Conservation (phyloP, 2,797 vertebrate genomes). For the Paramormyrops hopkinsi region DNA sequence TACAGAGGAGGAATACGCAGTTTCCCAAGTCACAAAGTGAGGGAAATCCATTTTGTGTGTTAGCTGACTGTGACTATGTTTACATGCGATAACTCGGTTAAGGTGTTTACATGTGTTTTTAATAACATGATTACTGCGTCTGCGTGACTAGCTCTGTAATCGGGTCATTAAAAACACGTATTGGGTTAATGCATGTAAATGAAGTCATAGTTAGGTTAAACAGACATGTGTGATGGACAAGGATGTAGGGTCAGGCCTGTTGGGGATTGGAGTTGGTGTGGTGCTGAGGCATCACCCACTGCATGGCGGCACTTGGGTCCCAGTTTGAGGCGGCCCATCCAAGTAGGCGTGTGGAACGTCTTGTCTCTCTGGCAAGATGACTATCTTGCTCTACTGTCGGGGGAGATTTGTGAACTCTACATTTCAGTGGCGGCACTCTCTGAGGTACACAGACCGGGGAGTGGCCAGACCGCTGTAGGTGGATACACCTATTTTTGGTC, state of each 20-base stretch:
- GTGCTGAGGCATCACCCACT: neutral
- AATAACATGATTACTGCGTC: neutral
- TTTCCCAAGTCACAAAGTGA: neutral
- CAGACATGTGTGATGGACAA: neutral
- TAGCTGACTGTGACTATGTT: neutral
- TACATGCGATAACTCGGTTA: neutral
- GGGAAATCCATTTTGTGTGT: neutral
- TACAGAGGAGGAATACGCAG: neutral
- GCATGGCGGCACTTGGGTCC: too few relatives aligned
- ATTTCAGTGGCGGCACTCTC: neutral
- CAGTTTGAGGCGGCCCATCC: neutral
- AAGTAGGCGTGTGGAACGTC: neutral
- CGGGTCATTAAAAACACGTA: neutral
- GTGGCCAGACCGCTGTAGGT: too few relatives aligned
- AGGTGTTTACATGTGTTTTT: neutral
- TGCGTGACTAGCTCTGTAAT: neutral
- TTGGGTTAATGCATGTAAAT: neutral
- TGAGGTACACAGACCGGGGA: neutral
- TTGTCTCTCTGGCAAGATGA: too few relatives aligned
- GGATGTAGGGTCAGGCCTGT: too few relatives aligned
- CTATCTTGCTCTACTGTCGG: neutral
- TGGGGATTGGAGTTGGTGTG: too few relatives aligned
- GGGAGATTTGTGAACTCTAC: neutral
- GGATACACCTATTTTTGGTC: too few relatives aligned
- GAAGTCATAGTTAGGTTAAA: neutral